A percentile compares a stretch with the other conserved stretches of the same genome.
Evolutionary conservation across 2,888 invertebrate species (phyloP).

Genomic region (Noctua janthe): DNA sequence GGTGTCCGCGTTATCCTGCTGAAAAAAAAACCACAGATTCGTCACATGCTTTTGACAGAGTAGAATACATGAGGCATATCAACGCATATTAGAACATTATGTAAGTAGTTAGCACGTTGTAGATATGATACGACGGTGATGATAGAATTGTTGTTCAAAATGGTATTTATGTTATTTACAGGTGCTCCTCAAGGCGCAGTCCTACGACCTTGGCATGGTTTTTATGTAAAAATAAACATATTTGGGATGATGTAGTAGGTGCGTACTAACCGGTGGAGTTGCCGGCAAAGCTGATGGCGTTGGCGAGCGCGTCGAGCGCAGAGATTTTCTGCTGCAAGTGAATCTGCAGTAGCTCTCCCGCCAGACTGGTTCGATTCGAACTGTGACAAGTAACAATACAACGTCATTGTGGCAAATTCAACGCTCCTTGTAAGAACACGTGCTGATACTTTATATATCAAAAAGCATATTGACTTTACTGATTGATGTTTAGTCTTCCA

Average conservation of each 20-base stretch:
- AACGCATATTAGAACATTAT: neutral
- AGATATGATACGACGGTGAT: neutral
- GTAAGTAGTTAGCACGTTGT: neutral
- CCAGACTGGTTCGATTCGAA: neutral
- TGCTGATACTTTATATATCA: neutral
- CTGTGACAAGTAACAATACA: neutral
- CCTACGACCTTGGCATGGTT: neutral
- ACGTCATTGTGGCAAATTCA: neutral
- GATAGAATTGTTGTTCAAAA: neutral
- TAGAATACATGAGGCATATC: neutral
- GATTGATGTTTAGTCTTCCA: neutral
- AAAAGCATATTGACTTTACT: neutral
- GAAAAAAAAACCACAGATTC: neutral
- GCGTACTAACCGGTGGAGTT: slow-evolving; percentile 7
- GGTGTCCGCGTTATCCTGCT: neutral
- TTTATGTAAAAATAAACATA: neutral
- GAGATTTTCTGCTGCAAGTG: slow-evolving; percentile 8
- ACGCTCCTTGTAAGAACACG: neutral
- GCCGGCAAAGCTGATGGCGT: slow-evolving; percentile 1
- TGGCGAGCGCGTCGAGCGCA: neutral
- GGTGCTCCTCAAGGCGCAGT: neutral
- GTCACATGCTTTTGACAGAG: neutral
- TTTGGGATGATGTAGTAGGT: neutral
- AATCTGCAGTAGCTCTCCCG: neutral
- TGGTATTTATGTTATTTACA: neutral